Evolutionary conservation across 2,113 vertebrate genomes (phyloP), one percentile per base, ranked within the genome.

Genomic region (Chloropsis hardwickii): DNA sequence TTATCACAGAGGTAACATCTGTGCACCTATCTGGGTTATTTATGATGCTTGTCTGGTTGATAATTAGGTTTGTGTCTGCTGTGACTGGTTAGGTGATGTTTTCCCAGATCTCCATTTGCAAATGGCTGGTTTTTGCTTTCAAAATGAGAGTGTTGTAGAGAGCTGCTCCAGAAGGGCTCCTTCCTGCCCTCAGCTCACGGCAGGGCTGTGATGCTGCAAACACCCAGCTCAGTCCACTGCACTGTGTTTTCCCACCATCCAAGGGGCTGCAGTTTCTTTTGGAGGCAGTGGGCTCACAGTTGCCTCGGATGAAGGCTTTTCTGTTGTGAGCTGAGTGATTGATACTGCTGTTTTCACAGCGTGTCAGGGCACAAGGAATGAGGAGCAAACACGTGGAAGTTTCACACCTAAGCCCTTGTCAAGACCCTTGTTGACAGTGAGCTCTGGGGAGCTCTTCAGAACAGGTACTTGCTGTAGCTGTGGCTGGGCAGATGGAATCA

Each of bases 1-100:
- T 87, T 85, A 82, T 62, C 73, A 58, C 58, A 77, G 44, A 57
- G 35, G 45, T 95, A 92, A 77, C 70, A 82, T 69, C 88, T 94
- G 85, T 89, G 73, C 61, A 44, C 80, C 70, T 73, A 0, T 71
- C 82, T 39, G 33, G 50, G 45, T 89, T 92, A 71, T 79, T 92
- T 62, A 65, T 77, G 50, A 35, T 66, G 81, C 58, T 77, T 79
- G 29, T 87, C 78, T 93, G 62, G 42, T 40, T 65, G 84, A 57
- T 95, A 86, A 65, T 92, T 22, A 86, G 51, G 72, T 81, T 80
- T 53, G 53, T 90, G 66, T 31, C 66, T 66, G 42, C 80, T 86
- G 73, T 81, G 31, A 16, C n/a, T 20, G 27, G 53, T 61, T 61
- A 65, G 84, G 51, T 70, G 20, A 78, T 37, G 29, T 47, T 91